Base-by-base conservation (phyloP, 1,140 invertebrate species). In the Dendrolimus kikuchii region DNA sequence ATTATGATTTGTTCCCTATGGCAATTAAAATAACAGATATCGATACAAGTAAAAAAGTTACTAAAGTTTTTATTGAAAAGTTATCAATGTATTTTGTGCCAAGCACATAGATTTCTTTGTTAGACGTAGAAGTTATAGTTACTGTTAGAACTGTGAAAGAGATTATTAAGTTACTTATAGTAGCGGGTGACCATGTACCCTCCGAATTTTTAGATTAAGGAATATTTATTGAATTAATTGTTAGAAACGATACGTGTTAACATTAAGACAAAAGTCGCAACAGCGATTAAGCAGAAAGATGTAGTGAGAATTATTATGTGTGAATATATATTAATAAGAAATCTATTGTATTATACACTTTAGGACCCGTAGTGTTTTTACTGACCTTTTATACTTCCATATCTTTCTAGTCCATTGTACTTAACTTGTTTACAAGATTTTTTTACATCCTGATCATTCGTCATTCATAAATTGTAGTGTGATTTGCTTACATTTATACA, bases 341-440 rank as follows among this genome's bases (percentile, higher is more conserved):
- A 60, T 66, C 71, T 62, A 76, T 65, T 70, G 68, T 77, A 77
- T 72, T 74, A 66, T 74, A 72, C 57, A 72, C 55, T 64, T 23
- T 81, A 76, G 70, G 61, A 61, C 73, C 74, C 62, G 69, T 84
- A 82, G 78, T 75, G 62, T 85, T 85, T 85, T 77, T 82, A 81
- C 76, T 66, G 64, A 77, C 72, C 74, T 82, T 85, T 85, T 82
- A 77, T 85, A 85, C 77, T 78, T 80, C 71, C 61, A 60, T 75
- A 77, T 66, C 67, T 81, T 76, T 74, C 67, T 74, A 62, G 68
- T 53, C 57, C 46, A 63, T 65, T 59, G 45, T 67, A 57, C 51
- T 46, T 51, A 60, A 8, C 7, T 48, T 7, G 8, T 7, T 8
- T 48, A 38, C 5, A 7, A 37, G 43, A 8, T 10, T 8, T 45